These are phyloP conservation scores for Poeciliopsis occidentalis DNA, from an alignment of 2,113 vertebrate species.

Conservation along the genomic window DNA sequence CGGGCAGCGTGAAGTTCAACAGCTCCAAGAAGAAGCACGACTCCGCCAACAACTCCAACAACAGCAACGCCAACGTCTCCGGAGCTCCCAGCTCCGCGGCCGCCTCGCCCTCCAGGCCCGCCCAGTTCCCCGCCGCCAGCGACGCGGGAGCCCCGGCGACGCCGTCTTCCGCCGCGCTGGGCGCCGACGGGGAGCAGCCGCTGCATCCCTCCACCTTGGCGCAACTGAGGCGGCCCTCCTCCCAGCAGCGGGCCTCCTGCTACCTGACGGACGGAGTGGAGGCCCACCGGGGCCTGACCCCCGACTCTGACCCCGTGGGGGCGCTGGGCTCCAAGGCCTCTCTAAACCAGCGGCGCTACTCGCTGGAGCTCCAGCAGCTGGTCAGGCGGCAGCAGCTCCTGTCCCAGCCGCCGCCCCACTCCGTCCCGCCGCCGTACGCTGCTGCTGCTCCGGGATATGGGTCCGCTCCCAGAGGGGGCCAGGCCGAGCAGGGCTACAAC, in stretches of 20 bases:
- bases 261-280: constrained; percentile 75
- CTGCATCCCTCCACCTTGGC: constrained; percentile 70
- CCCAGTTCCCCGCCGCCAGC: constrained; percentile 67
- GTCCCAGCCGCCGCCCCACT: constrained; percentile 74
- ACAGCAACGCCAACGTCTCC: constrained; percentile 73
- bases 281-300: constrained; percentile 62
- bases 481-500: constrained; percentile 73
- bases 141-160: constrained; percentile 67
- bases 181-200: constrained; percentile 53
- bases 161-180: constrained; percentile 48
- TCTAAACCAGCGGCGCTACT: constrained; percentile 80
- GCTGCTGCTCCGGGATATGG: constrained; percentile 42
- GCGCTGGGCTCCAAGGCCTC: constrained; percentile 65
- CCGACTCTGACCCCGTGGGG: constrained; percentile 66
- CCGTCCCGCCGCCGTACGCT: constrained; percentile 67
- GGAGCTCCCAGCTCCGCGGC: constrained; percentile 43
- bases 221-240: constrained; percentile 73
- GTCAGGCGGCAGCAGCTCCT: constrained; percentile 79
- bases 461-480: constrained; percentile 49
- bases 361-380: constrained; percentile 82
- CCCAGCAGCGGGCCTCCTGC: constrained; percentile 77
- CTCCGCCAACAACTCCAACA: constrained; percentile 76
- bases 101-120: constrained; percentile 64
- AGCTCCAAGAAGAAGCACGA: constrained; percentile 85
- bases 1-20: constrained; percentile 86